Conservation (phyloP, 2,113 vertebrate species). For the Galeopterus variegatus region DNA sequence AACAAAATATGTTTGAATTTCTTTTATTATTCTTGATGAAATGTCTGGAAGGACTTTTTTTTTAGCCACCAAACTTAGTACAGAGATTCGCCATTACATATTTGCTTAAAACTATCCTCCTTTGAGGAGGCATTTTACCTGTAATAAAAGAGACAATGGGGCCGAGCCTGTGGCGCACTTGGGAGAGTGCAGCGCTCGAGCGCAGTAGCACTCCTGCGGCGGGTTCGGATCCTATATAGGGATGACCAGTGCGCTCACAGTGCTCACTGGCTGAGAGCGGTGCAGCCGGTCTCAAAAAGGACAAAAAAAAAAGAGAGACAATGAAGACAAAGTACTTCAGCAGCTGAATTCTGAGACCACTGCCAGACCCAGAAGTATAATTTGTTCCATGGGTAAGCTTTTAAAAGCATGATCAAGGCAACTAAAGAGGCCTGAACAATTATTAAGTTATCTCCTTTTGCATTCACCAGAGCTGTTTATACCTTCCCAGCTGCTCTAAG, state of each 20-base stretch:
- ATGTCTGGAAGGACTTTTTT: constrained; percentile 34
- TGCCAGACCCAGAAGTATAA: not conserved
- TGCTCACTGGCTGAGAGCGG: too few species aligned
- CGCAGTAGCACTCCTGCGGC: too few species aligned
- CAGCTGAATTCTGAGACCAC: not conserved
- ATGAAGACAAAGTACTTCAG: not conserved
- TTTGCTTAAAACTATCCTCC: constrained; percentile 17
- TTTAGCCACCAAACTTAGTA: not conserved
- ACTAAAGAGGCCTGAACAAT: not conserved
- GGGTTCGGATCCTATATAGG: too few species aligned
- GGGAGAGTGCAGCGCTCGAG: too few species aligned
- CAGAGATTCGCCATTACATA: constrained; percentile 28
- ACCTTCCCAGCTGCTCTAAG: not conserved
- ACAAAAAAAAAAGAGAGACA: too few species aligned
- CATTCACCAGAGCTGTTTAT: constrained; percentile 23
- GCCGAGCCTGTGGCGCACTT: too few species aligned
- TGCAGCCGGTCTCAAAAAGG: too few species aligned
- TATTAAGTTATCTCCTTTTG: constrained; percentile 12
- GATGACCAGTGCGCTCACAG: too few species aligned
- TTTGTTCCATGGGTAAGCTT: constrained; percentile 20
- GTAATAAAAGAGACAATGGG: not conserved
- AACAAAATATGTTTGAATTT: not conserved
- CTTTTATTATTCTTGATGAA: constrained; percentile 13
- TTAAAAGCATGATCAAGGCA: not conserved
- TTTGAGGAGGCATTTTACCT: not conserved